A percentile compares a stretch with the other conserved stretches of the same genome.
Conservation (phyloP, 2,888 invertebrate species). For the Nomada fabriciana region DNA sequence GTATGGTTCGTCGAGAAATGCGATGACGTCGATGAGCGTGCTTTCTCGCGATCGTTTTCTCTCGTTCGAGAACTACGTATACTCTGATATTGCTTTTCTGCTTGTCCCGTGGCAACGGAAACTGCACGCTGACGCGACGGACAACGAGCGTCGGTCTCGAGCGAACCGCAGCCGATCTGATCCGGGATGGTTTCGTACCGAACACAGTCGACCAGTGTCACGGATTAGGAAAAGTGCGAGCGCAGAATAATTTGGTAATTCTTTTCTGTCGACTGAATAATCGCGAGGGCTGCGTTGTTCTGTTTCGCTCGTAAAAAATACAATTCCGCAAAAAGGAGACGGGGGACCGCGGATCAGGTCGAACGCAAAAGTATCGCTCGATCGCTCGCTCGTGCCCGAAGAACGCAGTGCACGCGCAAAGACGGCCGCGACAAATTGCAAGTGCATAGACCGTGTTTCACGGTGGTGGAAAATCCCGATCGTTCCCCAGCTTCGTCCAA, state of each 20-base stretch:
- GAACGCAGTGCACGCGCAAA: conserved; percentile 50
- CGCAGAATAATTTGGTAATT: not conserved
- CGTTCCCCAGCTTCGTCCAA: conserved; percentile 82
- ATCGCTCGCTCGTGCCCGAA: conserved; percentile 43
- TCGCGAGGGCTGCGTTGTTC: not conserved
- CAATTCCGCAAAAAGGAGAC: conserved; percentile 13
- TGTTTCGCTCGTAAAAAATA: no score
- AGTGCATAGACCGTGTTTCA: conserved; percentile 4
- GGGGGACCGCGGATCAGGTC: conserved; percentile 34
- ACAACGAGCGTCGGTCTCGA: conserved; percentile 32
- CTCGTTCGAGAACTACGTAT: not conserved
- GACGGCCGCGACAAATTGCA: conserved; percentile 28
- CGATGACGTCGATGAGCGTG: conserved; percentile 53
- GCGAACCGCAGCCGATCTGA: conserved; percentile 38
- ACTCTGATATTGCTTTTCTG: not conserved
- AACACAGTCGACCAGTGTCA: not conserved
- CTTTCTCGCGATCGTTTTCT: conserved; percentile 13
- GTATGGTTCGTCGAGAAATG: conserved; percentile 51
- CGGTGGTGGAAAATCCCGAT: conserved; percentile 51
- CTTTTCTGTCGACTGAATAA: not conserved
- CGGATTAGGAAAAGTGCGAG: not conserved
- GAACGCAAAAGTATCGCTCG: conserved; percentile 44
- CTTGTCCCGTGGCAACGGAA: conserved; percentile 11
- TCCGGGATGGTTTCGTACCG: not conserved
- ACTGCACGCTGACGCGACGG: conserved; percentile 45